A percentile compares a stretch with the other conserved stretches of the same genome.
phyloP scores from a whole-genome alignment of 2,888 invertebrate species.

The Merodon equestris region DNA sequence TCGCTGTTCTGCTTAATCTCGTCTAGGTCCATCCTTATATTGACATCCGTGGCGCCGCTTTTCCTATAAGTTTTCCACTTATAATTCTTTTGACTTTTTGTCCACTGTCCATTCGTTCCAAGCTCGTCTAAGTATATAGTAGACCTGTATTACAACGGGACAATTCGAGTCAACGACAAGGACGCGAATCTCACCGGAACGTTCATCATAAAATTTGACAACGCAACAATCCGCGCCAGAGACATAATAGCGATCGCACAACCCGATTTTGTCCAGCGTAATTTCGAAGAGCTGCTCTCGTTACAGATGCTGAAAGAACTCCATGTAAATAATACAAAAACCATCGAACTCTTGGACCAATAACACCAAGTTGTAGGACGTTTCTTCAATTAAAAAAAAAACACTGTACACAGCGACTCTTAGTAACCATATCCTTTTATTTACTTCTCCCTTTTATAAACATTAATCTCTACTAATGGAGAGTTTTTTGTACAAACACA shows the following conservation, averaged over 20 bases:
- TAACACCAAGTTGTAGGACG: too few species aligned
- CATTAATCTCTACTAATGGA: too few species aligned
- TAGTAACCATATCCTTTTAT: too few species aligned
- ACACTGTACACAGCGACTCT: too few species aligned
- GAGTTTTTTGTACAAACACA: too few species aligned
- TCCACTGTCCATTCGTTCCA: too few species aligned
- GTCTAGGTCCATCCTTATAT: conserved; percentile 17
- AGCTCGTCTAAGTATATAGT: too few species aligned
- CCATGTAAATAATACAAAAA: background rate
- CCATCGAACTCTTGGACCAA: background rate
- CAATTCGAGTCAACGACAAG: background rate
- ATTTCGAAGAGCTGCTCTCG: conserved; percentile 1
- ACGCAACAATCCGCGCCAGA: background rate
- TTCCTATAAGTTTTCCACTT: too few species aligned
- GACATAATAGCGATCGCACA: background rate
- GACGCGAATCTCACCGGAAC: background rate
- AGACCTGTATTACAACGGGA: conserved; percentile 6
- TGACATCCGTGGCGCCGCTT: too few species aligned
- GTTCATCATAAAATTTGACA: conserved; percentile 1
- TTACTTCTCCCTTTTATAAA: too few species aligned
- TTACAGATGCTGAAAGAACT: conserved; percentile 1
- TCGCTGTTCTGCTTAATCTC: too few species aligned
- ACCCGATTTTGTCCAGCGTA: background rate
- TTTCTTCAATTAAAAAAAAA: background rate
- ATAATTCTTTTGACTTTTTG: too few species aligned